phyloP scores from a whole-genome alignment of 2,888 invertebrate genomes.

The Beris chalybata region DNA sequence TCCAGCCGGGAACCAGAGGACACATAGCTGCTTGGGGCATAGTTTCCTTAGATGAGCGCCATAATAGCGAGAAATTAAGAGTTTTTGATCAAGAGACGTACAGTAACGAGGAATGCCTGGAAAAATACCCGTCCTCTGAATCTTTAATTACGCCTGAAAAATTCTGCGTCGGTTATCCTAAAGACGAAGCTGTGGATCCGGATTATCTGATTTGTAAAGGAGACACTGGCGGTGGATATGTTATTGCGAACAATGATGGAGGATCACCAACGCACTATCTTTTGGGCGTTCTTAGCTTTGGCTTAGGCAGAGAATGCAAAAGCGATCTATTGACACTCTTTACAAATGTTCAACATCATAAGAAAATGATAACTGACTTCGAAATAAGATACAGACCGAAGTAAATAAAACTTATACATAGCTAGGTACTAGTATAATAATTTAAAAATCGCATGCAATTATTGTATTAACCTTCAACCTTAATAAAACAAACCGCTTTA shows the following conservation, averaged over 20 bases:
- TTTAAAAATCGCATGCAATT: too few relatives aligned
- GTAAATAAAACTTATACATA: neutral
- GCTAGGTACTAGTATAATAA: too few relatives aligned
- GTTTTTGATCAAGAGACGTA: conserved; percentile 39
- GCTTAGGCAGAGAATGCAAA: conserved; percentile 17
- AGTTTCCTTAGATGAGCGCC: conserved; percentile 26
- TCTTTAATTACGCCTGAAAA: conserved; percentile 43
- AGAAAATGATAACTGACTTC: conserved; percentile 21
- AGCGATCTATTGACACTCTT: conserved; percentile 34
- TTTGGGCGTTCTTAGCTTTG: conserved; percentile 46
- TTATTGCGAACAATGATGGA: conserved; percentile 28
- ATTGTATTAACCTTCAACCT: too few relatives aligned
- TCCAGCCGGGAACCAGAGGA: conserved; percentile 31
- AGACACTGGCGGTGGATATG: conserved; percentile 42
- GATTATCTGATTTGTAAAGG: conserved; percentile 35
- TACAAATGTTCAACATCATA: conserved; percentile 41
- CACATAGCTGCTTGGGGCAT: conserved; percentile 44
- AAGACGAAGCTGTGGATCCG: conserved; percentile 35
- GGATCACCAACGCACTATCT: conserved; percentile 39
- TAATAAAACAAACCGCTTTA: too few relatives aligned
- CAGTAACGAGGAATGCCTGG: conserved; percentile 40
- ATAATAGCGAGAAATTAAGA: conserved; percentile 38
- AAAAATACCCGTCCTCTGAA: conserved; percentile 37
- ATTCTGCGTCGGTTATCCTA: conserved; percentile 43
- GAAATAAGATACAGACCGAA: conserved; percentile 23